Evolutionary conservation across 2,113 vertebrate species (phyloP).

Genomic region (Ptilorrhoa leucosticta): DNA sequence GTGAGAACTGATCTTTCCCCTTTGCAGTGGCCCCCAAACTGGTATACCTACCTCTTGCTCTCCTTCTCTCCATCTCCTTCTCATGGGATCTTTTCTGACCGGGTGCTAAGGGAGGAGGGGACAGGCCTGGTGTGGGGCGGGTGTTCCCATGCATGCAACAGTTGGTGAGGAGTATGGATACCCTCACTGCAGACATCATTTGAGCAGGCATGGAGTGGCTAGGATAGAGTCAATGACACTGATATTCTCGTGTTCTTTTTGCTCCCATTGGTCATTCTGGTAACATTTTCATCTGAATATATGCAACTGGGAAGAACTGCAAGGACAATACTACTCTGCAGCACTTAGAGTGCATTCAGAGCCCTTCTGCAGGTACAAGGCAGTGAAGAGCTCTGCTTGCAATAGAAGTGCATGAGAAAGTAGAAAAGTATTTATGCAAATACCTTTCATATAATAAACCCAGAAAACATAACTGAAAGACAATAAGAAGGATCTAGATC

Average conservation of each 20-base stretch:
- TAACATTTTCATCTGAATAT: not conserved
- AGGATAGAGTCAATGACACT: not conserved
- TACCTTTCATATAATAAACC: not conserved
- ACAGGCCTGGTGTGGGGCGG: not conserved
- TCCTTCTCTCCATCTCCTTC: not conserved
- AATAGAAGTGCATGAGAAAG: not conserved
- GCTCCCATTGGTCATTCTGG: not conserved
- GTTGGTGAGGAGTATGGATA: rapidly evolving
- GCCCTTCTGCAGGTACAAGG: not conserved
- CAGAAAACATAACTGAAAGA: not conserved
- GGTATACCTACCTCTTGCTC: not conserved
- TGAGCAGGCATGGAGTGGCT: not conserved
- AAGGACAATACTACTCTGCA: not conserved
- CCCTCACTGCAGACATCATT: not conserved
- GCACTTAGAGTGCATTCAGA: not conserved
- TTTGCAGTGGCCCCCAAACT: not conserved
- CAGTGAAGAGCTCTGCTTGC: not conserved
- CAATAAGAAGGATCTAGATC: not conserved
- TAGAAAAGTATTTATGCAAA: not conserved
- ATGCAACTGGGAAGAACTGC: not conserved
- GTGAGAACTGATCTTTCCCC: not conserved
- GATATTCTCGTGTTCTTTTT: not conserved
- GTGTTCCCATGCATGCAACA: not conserved
- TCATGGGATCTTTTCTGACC: not conserved
- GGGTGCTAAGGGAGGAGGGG: not conserved